Conservation (phyloP, 2,888 invertebrate species). For the Hypolimnas misippus region DNA sequence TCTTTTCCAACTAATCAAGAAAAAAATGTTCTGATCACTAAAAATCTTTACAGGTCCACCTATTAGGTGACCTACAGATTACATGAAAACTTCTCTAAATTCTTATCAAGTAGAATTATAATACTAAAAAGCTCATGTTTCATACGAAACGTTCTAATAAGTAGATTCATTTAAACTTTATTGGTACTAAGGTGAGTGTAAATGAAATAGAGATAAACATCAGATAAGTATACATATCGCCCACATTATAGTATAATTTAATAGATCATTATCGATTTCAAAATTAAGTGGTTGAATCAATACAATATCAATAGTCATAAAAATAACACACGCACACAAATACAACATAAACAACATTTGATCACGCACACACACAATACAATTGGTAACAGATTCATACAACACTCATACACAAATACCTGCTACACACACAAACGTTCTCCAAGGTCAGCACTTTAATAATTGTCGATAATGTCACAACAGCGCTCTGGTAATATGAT, state of each 20-base stretch:
- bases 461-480: conserved; percentile 13
- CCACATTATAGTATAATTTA: not conserved
- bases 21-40: too few relatives aligned
- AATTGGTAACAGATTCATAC: not conserved
- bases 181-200: too few relatives aligned
- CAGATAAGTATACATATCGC: not conserved
- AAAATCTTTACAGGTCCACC: too few relatives aligned
- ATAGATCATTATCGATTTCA: not conserved
- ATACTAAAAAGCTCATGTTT: too few relatives aligned
- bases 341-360: not conserved
- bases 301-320: not conserved
- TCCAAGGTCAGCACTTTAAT: conserved; percentile 11
- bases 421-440: not conserved
- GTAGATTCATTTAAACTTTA: too few relatives aligned
- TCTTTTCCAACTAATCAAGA: too few relatives aligned
- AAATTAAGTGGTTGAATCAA: not conserved
- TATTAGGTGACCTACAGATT: too few relatives aligned
- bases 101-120: too few relatives aligned
- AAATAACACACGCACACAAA: not conserved
- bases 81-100: too few relatives aligned
- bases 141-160: too few relatives aligned
- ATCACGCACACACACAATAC: not conserved
- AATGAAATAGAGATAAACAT: too few relatives aligned
- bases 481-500: too few relatives aligned
- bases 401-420: not conserved